Conservation (phyloP, 1,140 invertebrate species). For the Drosophila lacteicornis region DNA sequence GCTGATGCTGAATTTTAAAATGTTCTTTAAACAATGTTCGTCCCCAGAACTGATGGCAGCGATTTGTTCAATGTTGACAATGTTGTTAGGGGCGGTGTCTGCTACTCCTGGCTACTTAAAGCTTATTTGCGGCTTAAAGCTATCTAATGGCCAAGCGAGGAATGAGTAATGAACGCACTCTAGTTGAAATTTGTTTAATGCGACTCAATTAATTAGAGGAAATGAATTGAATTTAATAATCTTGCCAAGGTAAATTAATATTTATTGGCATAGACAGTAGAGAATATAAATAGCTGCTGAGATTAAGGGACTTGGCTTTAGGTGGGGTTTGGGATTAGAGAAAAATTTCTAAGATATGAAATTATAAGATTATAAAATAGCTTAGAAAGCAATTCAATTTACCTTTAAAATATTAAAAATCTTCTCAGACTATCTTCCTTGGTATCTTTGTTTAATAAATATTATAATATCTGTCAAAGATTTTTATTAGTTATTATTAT, state of each 20-base stretch:
- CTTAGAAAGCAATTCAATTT: background rate
- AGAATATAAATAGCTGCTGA: background rate
- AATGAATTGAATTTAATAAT: slow-evolving; percentile 28
- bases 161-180: slow-evolving; percentile 31
- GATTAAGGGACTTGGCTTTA: slow-evolving; percentile 1
- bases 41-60: slow-evolving; percentile 69
- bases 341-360: too few species aligned
- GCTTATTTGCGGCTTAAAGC: slow-evolving; percentile 43
- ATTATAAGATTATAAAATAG: background rate
- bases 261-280: slow-evolving; percentile 6
- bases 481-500: background rate
- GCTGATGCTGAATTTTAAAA: slow-evolving; percentile 78
- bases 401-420: background rate
- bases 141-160: slow-evolving; percentile 26
- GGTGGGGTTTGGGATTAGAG: background rate
- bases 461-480: too few species aligned
- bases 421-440: too few species aligned
- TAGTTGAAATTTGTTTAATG: slow-evolving; percentile 28
- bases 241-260: slow-evolving; percentile 25
- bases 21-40: slow-evolving; percentile 74
- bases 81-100: slow-evolving; percentile 18
- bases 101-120: slow-evolving; percentile 29
- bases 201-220: slow-evolving; percentile 22
- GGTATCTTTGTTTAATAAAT: too few species aligned
- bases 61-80: slow-evolving; percentile 72